A percentile compares a stretch with the other conserved stretches of the same genome.
phyloP scores from a whole-genome alignment of 2,888 invertebrate species.

The Idaea dimidiata region DNA sequence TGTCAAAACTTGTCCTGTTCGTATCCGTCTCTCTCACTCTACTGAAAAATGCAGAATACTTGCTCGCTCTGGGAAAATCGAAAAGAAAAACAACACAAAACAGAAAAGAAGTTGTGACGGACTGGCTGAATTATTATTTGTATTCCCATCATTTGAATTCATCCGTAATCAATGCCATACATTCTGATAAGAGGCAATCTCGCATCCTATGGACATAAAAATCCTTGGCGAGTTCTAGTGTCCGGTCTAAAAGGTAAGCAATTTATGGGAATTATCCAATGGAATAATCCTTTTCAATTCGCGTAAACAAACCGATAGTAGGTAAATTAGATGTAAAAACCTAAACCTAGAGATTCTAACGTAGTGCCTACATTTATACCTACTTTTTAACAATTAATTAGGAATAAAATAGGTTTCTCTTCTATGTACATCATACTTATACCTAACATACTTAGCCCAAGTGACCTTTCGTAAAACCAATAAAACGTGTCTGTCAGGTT shows the following conservation, averaged over 20 bases:
- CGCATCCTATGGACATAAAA: slow-evolving; percentile 91
- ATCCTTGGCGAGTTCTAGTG: slow-evolving; percentile 93
- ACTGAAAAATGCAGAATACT: neutral
- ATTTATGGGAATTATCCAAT: slow-evolving; percentile 53
- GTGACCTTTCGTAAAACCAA: neutral
- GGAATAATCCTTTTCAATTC: neutral
- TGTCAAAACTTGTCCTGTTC: neutral
- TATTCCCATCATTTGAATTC: slow-evolving; percentile 6
- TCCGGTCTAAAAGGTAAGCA: slow-evolving; percentile 90
- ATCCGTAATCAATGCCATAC: slow-evolving; percentile 89
- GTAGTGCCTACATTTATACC: no score
- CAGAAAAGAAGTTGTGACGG: neutral
- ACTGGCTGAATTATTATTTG: neutral
- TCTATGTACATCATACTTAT: neutral
- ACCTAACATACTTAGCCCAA: neutral
- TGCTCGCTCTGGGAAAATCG: neutral
- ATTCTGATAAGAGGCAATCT: slow-evolving; percentile 94
- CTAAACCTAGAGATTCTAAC: no score
- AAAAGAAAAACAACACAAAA: neutral
- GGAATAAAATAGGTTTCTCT: no score
- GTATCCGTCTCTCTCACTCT: neutral
- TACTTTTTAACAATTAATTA: no score
- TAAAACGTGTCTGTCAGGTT: neutral
- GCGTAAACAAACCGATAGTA: no score
- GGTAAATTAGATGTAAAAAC: no score